A percentile compares a stretch with the other conserved stretches of the same genome.
Conservation (phyloP, 1,140 invertebrate genomes). For the Atopsyche davidsoni region DNA sequence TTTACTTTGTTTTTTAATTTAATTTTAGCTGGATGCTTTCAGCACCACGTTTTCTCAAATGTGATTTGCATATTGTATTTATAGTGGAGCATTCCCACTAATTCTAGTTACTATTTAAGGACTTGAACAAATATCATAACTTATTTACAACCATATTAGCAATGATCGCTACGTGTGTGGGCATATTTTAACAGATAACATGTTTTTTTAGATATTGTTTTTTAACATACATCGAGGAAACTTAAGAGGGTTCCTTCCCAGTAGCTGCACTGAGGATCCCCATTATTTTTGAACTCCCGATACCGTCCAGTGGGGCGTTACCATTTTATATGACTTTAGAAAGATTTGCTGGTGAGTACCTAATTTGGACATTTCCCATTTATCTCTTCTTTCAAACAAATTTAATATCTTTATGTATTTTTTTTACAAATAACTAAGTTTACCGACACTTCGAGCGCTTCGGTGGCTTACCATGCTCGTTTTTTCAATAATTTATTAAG, state of each 20-base stretch:
- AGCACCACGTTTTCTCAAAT: slow-evolving; percentile 18
- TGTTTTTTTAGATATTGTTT: slow-evolving; percentile 40
- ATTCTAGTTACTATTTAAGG: slow-evolving; percentile 6
- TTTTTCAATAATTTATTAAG: too few relatives aligned
- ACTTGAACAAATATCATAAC: not conserved
- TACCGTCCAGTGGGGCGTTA: slow-evolving; percentile 73
- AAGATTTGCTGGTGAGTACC: slow-evolving; percentile 62
- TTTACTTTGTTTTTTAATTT: slow-evolving; percentile 5
- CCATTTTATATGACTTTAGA: slow-evolving; percentile 80
- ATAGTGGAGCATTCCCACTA: slow-evolving; percentile 20
- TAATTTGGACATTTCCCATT: not conserved
- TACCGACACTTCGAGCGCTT: not conserved
- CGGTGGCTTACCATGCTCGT: not conserved
- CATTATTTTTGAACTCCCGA: slow-evolving; percentile 46
- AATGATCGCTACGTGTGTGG: too few relatives aligned
- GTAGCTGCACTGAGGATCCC: slow-evolving; percentile 39
- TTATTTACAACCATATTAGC: too few relatives aligned
- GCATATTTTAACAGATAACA: too few relatives aligned
- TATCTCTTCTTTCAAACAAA: not conserved
- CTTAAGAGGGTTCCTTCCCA: slow-evolving; percentile 40
- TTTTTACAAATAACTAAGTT: not conserved
- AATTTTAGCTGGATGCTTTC: slow-evolving; percentile 5
- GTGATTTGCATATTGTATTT: slow-evolving; percentile 27
- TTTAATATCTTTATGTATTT: not conserved
- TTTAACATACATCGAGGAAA: slow-evolving; percentile 34